phyloP scores from a whole-genome alignment of 1,140 invertebrate genomes.

The Papilio glaucus region DNA sequence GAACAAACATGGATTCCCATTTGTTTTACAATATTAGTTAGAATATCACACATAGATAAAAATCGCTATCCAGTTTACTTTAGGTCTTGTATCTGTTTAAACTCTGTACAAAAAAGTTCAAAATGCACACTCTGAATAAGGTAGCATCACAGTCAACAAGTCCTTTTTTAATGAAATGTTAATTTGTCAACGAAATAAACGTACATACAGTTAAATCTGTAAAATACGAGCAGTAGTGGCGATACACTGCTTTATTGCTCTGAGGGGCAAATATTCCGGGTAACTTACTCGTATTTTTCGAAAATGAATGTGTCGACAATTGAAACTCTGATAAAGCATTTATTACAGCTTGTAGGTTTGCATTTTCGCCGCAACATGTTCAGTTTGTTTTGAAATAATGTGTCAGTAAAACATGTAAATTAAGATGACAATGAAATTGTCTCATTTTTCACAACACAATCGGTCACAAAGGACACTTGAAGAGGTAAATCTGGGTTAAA shows the following conservation, averaged over 20 bases:
- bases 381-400: not conserved
- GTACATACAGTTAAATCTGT: not conserved
- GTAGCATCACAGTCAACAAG: not conserved
- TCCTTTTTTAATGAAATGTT: not conserved
- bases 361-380: not conserved
- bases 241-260: not conserved
- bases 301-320: slow-evolving; percentile 21
- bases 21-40: no score
- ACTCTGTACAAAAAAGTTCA: not conserved
- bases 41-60: no score
- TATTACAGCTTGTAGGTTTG: not conserved
- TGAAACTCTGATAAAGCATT: slow-evolving; percentile 10
- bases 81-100: not conserved
- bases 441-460: no score
- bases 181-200: not conserved
- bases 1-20: no score
- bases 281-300: slow-evolving; percentile 19
- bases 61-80: not conserved
- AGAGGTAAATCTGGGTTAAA: no score
- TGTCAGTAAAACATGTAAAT: no score
- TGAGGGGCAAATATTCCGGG: slow-evolving; percentile 12
- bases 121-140: not conserved
- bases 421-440: no score
- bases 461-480: no score
- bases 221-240: slow-evolving; percentile 1